phyloP scores from a whole-genome alignment of 2,797 vertebrate species.

The Notolabrus celidotus region DNA sequence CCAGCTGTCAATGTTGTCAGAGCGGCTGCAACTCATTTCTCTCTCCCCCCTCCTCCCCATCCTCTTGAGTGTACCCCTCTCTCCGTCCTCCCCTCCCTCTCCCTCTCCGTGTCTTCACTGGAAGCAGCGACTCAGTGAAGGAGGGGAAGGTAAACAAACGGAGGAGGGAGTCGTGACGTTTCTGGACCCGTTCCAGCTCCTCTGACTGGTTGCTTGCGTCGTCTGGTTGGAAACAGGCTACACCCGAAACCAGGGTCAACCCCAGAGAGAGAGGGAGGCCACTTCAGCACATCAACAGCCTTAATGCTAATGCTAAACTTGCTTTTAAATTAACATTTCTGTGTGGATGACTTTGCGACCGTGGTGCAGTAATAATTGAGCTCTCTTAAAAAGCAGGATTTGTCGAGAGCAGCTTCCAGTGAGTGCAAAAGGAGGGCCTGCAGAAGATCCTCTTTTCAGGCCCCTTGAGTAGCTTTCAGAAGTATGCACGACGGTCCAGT shows the following conservation, averaged over 20 bases:
- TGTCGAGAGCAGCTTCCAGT: constrained; percentile 6
- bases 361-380: background rate
- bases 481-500: constrained; percentile 55
- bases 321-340: background rate
- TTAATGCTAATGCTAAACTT: constrained; percentile 3
- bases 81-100: background rate
- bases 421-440: constrained; percentile 20
- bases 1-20: constrained; percentile 25
- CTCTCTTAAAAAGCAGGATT: constrained; percentile 10
- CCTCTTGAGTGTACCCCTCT: too few species aligned
- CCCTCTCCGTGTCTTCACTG: constrained; percentile 20
- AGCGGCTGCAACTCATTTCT: constrained; percentile 6
- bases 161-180: constrained; percentile 42
- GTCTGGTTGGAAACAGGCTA: constrained; percentile 56
- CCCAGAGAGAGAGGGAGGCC: constrained; percentile 3
- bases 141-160: constrained; percentile 55
- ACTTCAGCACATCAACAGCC: background rate
- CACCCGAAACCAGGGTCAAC: constrained; percentile 12
- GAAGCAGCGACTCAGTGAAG: constrained; percentile 8
- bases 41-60: background rate
- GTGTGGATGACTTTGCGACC: too few species aligned
- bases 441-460: constrained; percentile 30
- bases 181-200: constrained; percentile 60
- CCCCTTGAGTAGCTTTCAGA: constrained; percentile 47
- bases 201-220: constrained; percentile 58